Evolutionary conservation across 2,113 vertebrate genomes (phyloP).

Genomic region (Tonatia bakeri): DNA sequence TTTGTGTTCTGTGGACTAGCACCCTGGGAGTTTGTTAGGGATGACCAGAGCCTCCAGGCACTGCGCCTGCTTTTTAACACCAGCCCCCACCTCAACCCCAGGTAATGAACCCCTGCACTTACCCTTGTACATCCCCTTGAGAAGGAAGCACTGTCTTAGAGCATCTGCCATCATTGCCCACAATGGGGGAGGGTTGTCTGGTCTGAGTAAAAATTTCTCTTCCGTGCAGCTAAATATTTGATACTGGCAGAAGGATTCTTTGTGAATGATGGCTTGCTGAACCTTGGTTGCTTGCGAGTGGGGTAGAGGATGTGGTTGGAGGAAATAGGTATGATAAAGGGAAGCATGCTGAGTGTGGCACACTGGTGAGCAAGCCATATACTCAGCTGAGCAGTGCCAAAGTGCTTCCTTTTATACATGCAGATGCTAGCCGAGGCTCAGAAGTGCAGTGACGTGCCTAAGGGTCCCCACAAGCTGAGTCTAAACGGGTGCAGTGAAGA

Average conservation of each 20-base stretch:
- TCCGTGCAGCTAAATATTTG: not conserved
- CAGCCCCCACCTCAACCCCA: accelerated
- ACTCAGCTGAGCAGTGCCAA: not conserved
- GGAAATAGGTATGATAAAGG: not conserved
- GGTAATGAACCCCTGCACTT: accelerated
- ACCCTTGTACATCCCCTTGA: too few relatives aligned
- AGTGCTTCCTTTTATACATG: not conserved
- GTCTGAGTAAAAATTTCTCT: not conserved
- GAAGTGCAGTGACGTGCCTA: not conserved
- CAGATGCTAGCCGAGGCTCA: not conserved
- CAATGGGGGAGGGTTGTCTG: not conserved
- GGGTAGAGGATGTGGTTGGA: not conserved
- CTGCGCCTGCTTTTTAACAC: not conserved
- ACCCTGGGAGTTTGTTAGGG: too few relatives aligned
- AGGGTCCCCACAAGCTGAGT: not conserved
- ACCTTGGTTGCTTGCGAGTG: not conserved
- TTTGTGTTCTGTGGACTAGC: not conserved
- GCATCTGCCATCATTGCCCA: not conserved
- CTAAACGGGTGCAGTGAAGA: not conserved
- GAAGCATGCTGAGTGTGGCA: not conserved
- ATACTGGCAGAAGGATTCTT: not conserved
- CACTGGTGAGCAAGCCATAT: too few relatives aligned
- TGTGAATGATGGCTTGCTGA: not conserved
- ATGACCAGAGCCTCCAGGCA: not conserved
- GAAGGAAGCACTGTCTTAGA: not conserved